Evolutionary conservation across 2,888 invertebrate genomes (phyloP).

Genomic region (Cryptosula pallasiana): DNA sequence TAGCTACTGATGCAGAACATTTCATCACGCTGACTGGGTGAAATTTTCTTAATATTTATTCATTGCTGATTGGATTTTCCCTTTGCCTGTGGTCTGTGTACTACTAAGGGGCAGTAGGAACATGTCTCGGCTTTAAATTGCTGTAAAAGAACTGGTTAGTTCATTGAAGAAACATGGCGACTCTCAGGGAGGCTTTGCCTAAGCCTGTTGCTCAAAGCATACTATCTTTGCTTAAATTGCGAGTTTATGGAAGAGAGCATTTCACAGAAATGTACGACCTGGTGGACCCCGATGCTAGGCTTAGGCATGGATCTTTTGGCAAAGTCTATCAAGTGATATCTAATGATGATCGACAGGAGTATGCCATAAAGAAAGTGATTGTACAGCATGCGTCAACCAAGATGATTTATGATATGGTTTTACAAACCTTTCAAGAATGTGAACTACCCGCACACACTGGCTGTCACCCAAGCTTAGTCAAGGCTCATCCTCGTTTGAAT

Average conservation of each 20-base stretch:
- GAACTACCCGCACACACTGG: background rate
- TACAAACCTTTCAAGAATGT: background rate
- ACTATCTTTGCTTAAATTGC: background rate
- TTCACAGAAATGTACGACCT: background rate
- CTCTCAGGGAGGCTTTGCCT: background rate
- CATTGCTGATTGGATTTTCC: background rate
- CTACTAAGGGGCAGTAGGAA: too few relatives aligned
- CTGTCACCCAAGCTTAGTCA: background rate
- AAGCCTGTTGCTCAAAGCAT: background rate
- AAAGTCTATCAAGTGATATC: background rate
- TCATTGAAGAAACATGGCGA: background rate
- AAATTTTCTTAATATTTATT: background rate
- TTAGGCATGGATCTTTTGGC: too few relatives aligned
- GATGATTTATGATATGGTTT: background rate
- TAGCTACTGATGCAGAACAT: background rate
- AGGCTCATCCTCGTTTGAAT: conserved; percentile 5
- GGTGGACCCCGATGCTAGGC: too few relatives aligned
- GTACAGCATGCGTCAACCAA: background rate
- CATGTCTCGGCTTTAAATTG: too few relatives aligned
- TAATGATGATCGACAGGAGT: background rate
- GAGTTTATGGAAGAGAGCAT: background rate
- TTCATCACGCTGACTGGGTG: background rate
- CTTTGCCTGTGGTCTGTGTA: background rate
- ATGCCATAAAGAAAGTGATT: background rate
- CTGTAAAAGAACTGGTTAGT: too few relatives aligned